Evolutionary conservation across 2,797 vertebrate genomes (phyloP).

Genomic region (Silurus aristotelis): DNA sequence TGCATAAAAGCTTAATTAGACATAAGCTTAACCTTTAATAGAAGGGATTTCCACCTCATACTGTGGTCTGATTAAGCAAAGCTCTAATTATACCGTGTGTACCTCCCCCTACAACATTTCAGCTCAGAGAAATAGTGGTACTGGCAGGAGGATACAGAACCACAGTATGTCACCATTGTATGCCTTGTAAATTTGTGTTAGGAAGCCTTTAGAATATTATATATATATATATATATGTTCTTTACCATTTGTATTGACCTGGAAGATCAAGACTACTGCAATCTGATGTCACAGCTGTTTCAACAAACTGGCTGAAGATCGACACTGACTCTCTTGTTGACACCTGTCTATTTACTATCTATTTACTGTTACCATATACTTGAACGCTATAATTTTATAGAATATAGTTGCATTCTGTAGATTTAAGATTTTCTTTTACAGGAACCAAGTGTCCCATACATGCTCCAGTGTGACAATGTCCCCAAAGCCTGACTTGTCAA

Average conservation of each 20-base stretch:
- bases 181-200: neutral
- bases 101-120: slow-evolving; percentile 37
- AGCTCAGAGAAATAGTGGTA: neutral
- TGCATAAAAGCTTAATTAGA: slow-evolving; percentile 55
- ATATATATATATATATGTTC: neutral
- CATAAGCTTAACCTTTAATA: slow-evolving; percentile 51
- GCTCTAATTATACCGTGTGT: slow-evolving; percentile 47
- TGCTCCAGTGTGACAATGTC: no score
- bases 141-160: neutral
- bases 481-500: no score
- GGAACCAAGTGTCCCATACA: neutral
- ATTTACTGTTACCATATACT: neutral
- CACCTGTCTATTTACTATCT: neutral
- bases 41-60: slow-evolving; percentile 49
- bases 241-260: neutral
- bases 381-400: neutral
- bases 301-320: neutral
- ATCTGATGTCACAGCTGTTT: neutral
- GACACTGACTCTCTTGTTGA: neutral
- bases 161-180: neutral
- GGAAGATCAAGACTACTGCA: neutral
- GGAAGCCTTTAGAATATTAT: neutral
- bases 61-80: slow-evolving; percentile 53
- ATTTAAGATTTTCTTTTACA: neutral
- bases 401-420: neutral